Conservation (phyloP, 2,113 vertebrate genomes). For the Seriola rivoliana region DNA sequence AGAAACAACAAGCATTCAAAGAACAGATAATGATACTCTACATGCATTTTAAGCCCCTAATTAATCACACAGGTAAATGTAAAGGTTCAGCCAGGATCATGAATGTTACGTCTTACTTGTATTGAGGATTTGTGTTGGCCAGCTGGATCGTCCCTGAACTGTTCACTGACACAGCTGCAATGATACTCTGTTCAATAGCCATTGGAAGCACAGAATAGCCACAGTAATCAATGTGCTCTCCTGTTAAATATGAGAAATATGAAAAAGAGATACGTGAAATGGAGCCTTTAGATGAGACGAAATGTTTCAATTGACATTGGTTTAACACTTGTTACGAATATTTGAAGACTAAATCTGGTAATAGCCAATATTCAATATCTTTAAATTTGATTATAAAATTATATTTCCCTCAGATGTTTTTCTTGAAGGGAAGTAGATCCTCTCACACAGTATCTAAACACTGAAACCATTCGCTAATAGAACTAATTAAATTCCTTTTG, state of each 20-base stretch:
- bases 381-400: no score
- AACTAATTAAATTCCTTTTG: no score
- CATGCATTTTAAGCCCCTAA: neutral
- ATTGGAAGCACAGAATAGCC: constrained; percentile 98
- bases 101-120: constrained; percentile 86
- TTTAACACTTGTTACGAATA: neutral
- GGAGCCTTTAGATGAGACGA: neutral
- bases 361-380: neutral
- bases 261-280: neutral
- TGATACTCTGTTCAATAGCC: constrained; percentile 95
- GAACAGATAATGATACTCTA: neutral
- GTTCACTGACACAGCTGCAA: constrained; percentile 91
- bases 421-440: neutral
- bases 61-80: neutral
- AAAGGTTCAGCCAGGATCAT: neutral
- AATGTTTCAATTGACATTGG: neutral
- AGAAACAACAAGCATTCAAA: neutral
- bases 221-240: constrained; percentile 98
- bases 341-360: neutral
- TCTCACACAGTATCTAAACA: neutral
- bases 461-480: neutral
- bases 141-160: constrained; percentile 85
- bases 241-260: constrained; percentile 72
- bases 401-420: no score
- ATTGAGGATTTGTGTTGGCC: constrained; percentile 89